phyloP scores from a whole-genome alignment of 1,140 invertebrate species.

The Drosophila orena region DNA sequence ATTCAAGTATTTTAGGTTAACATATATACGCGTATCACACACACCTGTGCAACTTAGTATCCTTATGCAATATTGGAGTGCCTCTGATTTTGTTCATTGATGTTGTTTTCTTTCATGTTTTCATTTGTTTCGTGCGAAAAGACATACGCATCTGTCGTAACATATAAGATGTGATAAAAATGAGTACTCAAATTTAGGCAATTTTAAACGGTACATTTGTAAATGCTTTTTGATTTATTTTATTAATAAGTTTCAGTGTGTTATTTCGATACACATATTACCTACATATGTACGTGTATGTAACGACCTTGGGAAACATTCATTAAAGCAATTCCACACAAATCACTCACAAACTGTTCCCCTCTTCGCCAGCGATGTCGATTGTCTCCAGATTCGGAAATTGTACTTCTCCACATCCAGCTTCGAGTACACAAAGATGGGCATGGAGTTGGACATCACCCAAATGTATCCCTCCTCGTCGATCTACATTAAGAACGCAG shows the following conservation, averaged over 20 bases:
- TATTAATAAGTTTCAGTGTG: slow-evolving; percentile 60
- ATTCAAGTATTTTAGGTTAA: slow-evolving; percentile 46
- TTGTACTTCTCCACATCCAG: slow-evolving; percentile 87
- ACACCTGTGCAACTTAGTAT: slow-evolving; percentile 80
- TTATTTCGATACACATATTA: slow-evolving; percentile 57
- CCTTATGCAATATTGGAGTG: slow-evolving; percentile 84
- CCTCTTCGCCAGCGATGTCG: slow-evolving; percentile 30
- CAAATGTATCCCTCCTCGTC: slow-evolving; percentile 86
- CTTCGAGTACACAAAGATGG: slow-evolving; percentile 87
- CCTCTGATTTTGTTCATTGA: slow-evolving; percentile 77
- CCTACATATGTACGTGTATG: slow-evolving; percentile 49
- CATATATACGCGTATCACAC: slow-evolving; percentile 43
- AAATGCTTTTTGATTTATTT: slow-evolving; percentile 79
- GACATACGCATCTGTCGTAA: slow-evolving; percentile 67
- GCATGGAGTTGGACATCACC: slow-evolving; percentile 87
- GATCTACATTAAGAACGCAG: slow-evolving; percentile 76
- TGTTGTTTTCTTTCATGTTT: slow-evolving; percentile 48
- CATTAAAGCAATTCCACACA: slow-evolving; percentile 68
- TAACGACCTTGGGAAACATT: slow-evolving; percentile 53
- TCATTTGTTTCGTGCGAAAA: slow-evolving; percentile 49
- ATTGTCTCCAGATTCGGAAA: slow-evolving; percentile 86
- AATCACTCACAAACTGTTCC: slow-evolving; percentile 74
- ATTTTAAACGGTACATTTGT: slow-evolving; percentile 73
- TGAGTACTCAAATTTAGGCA: slow-evolving; percentile 79
- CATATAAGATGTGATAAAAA: slow-evolving; percentile 77